These are phyloP conservation scores for Eupithecia abbreviata DNA, from an alignment of 2,888 invertebrate species.

Conservation along the genomic window DNA sequence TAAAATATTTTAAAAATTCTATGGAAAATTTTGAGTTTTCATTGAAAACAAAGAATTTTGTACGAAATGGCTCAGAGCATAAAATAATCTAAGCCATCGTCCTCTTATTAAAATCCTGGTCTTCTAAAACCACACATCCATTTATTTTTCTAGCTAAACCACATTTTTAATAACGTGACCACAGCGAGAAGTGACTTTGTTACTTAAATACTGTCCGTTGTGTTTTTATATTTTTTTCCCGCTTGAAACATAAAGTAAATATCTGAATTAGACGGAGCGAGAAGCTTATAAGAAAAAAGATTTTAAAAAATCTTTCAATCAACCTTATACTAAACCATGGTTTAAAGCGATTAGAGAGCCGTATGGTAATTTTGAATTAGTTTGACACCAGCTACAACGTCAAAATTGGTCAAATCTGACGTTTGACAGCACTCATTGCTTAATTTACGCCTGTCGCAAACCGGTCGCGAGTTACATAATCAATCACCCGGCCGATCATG, in stretches of 20 bases:
- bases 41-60: background rate
- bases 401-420: too few relatives aligned
- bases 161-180: conserved; percentile 39
- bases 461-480: too few relatives aligned
- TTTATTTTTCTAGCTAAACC: conserved; percentile 28
- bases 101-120: conserved; percentile 8
- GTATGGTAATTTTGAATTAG: too few relatives aligned
- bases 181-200: conserved; percentile 28
- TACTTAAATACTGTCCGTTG: conserved; percentile 35
- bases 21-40: too few relatives aligned
- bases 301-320: background rate
- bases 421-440: too few relatives aligned
- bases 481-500: too few relatives aligned
- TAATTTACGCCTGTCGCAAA: too few relatives aligned
- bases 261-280: conserved; percentile 11
- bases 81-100: conserved; percentile 16
- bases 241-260: conserved; percentile 37
- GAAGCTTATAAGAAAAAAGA: background rate
- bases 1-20: too few relatives aligned
- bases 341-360: too few relatives aligned
- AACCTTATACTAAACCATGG: background rate
- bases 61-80: background rate
- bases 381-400: too few relatives aligned
- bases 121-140: conserved; percentile 2
- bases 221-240: conserved; percentile 52